These are phyloP conservation scores for Hydrotaea diabolus DNA, from an alignment of 2,888 invertebrate genomes.

Conservation along the genomic window DNA sequence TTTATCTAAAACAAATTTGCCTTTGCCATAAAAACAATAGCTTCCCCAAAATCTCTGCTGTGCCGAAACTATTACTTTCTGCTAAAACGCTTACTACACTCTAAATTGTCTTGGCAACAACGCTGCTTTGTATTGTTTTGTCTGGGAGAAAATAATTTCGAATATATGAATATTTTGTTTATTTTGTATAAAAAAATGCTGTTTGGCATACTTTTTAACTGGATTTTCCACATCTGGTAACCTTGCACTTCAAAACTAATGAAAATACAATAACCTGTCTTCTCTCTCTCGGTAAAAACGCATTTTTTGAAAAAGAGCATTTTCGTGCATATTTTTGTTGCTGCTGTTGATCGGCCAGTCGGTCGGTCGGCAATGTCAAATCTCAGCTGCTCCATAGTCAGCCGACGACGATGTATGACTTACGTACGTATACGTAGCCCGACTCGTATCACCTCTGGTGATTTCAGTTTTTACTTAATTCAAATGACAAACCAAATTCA, in stretches of 20 bases:
- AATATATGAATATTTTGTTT: no score
- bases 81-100: no score
- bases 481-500: constrained; percentile 67
- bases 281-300: constrained; percentile 35
- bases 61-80: no score
- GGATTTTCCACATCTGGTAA: constrained; percentile 20
- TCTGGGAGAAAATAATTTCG: no score
- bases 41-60: no score
- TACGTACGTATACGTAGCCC: neutral
- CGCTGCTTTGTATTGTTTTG: no score
- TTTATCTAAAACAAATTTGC: no score
- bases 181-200: no score
- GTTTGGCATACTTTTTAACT: neutral
- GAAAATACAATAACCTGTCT: constrained; percentile 45
- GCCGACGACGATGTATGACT: neutral
- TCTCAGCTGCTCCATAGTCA: neutral
- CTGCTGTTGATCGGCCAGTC: neutral
- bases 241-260: constrained; percentile 1
- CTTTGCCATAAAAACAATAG: no score
- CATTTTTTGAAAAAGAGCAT: constrained; percentile 4
- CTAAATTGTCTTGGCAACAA: no score
- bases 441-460: neutral
- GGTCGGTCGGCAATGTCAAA: neutral
- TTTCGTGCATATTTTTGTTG: neutral
- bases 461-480: constrained; percentile 11